Evolutionary conservation across 1,140 invertebrate genomes (phyloP), one percentile per base, ranked within the genome.

Genomic region (Stenopsyche tienmushanensis): DNA sequence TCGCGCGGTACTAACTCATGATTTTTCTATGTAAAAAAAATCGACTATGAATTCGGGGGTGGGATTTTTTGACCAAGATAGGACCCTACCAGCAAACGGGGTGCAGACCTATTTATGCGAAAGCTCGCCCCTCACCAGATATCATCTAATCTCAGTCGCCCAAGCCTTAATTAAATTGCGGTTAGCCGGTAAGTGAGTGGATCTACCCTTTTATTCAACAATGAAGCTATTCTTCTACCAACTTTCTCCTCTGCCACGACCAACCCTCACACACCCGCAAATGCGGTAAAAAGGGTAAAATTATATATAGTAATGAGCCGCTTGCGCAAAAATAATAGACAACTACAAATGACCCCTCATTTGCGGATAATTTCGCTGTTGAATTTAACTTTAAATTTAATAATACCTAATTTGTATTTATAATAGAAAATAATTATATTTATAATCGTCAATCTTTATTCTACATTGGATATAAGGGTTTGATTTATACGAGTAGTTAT

Each of bases 161-260:
- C 66, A 69, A 54, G 62, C 55, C 53, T 57, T 65, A 69, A 69
- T 69, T 69, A 69, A 69, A 69, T 69, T 65, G 66, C 62, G 66
- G 66, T 69, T 69, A 69, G 62, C 47, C 60, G 25, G 25, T 34
- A 44, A 23, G 53, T 57, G 53, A 57, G 29, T 29, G n/a, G 53
- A 34, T 57, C 29, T 29, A 57, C 53, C 53, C 50, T 57, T 57
- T 41, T 41, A 41, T 24, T 24, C 52, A 26, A 29, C 52, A 29
- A 54, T 54, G 52, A 54, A 54, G 52, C 52, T 54, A 54, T 54
- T 54, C 52, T 25, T 54, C 23, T 24, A 26, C 7, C 20, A 29
- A 50, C 20, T 17, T 50, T 25, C 1, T 24, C 1, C 44, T 47
- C 29, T 34, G 13, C 29, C 29, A 7, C 29, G 5, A 34, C 5